Conservation (phyloP, 37 sponge, comb jelly and placozoan genomes). For the Chondrilla cf. caribensis region DNA sequence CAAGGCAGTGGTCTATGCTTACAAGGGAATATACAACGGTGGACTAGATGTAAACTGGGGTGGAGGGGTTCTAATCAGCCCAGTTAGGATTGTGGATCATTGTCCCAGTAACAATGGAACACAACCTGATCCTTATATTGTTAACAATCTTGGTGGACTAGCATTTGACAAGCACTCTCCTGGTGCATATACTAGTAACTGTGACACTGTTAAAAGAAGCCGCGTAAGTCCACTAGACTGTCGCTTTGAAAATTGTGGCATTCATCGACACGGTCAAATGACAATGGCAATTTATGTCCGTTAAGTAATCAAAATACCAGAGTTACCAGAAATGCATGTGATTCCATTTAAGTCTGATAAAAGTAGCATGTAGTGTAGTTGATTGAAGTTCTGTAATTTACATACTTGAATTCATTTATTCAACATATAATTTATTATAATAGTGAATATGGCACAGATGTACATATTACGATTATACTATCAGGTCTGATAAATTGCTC, state of each 20-base stretch:
- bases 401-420: too few species aligned
- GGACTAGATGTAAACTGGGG: neutral
- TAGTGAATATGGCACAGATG: too few species aligned
- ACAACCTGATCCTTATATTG: slow-evolving; percentile 1
- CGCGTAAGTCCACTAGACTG: neutral
- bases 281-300: slow-evolving; percentile 24
- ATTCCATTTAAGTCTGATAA: too few species aligned
- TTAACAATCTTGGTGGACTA: neutral
- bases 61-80: slow-evolving; percentile 16
- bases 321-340: neutral
- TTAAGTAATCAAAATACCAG: slow-evolving; percentile 8
- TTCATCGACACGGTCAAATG: neutral
- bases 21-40: slow-evolving; percentile 13
- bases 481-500: too few species aligned
- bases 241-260: neutral
- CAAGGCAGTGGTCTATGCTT: slow-evolving; percentile 15
- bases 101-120: slow-evolving; percentile 1
- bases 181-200: neutral
- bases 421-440: too few species aligned
- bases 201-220: neutral
- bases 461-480: too few species aligned
- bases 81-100: slow-evolving; percentile 2
- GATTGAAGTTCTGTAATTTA: too few species aligned
- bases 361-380: too few species aligned
- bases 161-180: slow-evolving; percentile 18